Conservation (phyloP, 2,888 invertebrate genomes). For the Apamea crenata region DNA sequence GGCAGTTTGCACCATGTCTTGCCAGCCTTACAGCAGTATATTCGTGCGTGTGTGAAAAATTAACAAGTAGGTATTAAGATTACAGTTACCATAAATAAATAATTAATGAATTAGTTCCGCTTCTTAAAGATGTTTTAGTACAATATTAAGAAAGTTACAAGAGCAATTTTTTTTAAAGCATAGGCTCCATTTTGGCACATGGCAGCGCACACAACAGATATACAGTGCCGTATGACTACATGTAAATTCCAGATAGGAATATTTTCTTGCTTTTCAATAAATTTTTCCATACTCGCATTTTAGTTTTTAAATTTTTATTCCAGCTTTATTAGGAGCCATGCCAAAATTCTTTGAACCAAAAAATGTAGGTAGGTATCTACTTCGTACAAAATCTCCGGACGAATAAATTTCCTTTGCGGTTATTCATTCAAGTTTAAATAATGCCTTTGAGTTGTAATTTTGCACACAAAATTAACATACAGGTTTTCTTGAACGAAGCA, state of each 20-base stretch:
- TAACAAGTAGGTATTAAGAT: not conserved
- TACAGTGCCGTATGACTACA: not conserved
- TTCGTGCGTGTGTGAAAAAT: slow-evolving; percentile 24
- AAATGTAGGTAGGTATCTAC: not conserved
- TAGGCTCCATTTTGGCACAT: not conserved
- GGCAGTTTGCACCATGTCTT: slow-evolving; percentile 54
- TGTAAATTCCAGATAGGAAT: not conserved
- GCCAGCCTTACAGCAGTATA: slow-evolving; percentile 30
- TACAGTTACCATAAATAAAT: slow-evolving; percentile 3
- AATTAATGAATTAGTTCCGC: slow-evolving; percentile 12
- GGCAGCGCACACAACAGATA: not conserved
- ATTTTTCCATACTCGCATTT: not conserved
- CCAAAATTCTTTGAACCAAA: slow-evolving; percentile 12
- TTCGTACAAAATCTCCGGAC: slow-evolving; percentile 29
- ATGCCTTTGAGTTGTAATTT: slow-evolving; percentile 57
- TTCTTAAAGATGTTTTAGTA: slow-evolving; percentile 13
- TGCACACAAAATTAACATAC: slow-evolving; percentile 56
- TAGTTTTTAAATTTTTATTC: not conserved
- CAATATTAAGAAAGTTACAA: not conserved
- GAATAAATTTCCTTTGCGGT: slow-evolving; percentile 48
- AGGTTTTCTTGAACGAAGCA: slow-evolving; percentile 49
- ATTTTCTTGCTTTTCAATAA: not conserved
- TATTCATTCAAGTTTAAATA: slow-evolving; percentile 57
- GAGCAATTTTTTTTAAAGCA: not conserved
- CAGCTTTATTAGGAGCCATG: not conserved